Base-by-base conservation (phyloP, 2,797 vertebrate species). In the Pelodytes ibericus region DNA sequence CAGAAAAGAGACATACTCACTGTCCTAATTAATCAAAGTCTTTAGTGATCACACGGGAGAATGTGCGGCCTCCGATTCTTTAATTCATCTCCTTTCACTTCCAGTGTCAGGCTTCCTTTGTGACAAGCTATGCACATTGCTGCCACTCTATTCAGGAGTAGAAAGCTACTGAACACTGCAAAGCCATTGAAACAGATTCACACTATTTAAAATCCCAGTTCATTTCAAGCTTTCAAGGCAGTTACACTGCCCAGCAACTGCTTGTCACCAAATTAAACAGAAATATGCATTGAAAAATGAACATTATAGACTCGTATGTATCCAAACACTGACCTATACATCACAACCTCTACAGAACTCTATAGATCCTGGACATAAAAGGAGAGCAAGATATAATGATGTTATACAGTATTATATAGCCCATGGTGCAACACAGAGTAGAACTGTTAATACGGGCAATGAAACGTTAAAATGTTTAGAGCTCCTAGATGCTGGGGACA, bases 1-100 rank as follows among this genome's bases (percentile, higher is more conserved):
- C 51, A 81, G 81, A 81, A 82, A 80, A 75, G 84, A 84, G 82
- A 74, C 84, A 81, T 44, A 70, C 77, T 84, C 80, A 82, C 84
- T 85, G 69, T 82, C 81, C 80, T 80, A 86, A 89, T 91, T 88
- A 88, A 92, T 91, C 88, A 89, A 80, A 58, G 85, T 89, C 87
- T 83, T 67, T 75, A 60, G 69, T 75, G 82, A 66, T 58, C n/a
- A 53, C 82, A 85, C 81, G 85, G 83, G 74, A 83, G 83, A 79
- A 51, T 65, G 69, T 71, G 81, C 81, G 57, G 13, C 76, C 29
- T 47, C 0, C 0, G 73, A 71, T 84, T 81, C 71, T 74, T 83
- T 80, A 70, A 81, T 86, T 83, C 80, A 79, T 83, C 86, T 82
- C 79, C 72, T 61, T 81, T 82, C 81, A 63, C 71, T 83, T 74